Conservation (phyloP, 1,140 invertebrate species). For the Dolichoris vasculosae region DNA sequence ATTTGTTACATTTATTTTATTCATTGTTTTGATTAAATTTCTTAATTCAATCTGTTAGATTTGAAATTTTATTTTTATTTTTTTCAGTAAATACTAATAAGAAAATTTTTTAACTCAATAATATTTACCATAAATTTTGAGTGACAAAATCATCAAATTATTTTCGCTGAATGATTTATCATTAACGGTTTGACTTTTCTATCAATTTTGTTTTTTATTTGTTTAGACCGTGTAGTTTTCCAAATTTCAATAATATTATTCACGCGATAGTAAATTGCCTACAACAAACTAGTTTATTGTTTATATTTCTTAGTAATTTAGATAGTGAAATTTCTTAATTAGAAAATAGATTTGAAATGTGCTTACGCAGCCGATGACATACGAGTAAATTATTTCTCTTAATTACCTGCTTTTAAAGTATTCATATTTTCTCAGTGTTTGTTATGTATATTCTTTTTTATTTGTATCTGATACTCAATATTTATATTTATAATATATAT, state of each 20-base stretch:
- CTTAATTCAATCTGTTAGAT: background rate
- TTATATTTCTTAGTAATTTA: background rate
- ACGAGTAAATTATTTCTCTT: background rate
- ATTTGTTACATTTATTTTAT: background rate
- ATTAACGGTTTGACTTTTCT: background rate
- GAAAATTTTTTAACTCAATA: background rate
- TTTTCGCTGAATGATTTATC: background rate
- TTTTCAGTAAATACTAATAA: background rate
- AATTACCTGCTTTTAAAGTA: background rate
- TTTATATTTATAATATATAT: constrained; percentile 54
- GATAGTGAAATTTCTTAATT: background rate
- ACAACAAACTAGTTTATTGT: background rate
- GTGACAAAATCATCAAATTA: background rate
- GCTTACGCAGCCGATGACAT: background rate
- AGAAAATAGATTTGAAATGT: background rate
- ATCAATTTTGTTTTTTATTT: background rate
- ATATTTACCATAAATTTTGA: background rate
- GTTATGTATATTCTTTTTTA: constrained; percentile 35
- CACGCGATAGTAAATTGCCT: background rate
- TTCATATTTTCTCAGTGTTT: background rate
- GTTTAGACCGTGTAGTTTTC: background rate
- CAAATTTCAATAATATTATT: background rate
- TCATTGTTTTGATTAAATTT: background rate
- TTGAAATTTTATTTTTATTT: background rate
- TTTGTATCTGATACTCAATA: constrained; percentile 55